Conservation (phyloP, 64 coral and sea anemone species). For the Astreopora myriophthalma region DNA sequence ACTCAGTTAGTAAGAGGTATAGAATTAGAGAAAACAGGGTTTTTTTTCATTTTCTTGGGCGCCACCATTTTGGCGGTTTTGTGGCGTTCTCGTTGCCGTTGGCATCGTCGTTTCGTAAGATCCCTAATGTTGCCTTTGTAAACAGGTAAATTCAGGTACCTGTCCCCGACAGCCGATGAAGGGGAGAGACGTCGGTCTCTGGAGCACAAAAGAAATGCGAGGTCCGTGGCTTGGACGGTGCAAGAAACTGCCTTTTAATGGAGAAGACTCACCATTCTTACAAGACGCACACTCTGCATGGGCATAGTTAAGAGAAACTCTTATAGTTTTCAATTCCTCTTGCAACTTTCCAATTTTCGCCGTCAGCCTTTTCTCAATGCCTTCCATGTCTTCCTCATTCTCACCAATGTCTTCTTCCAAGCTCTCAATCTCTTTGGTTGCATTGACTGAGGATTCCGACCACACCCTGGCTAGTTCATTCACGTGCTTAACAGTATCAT, state of each 20-base stretch:
- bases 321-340: not conserved
- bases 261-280: not conserved
- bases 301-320: not conserved
- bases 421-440: not conserved
- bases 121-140: no score
- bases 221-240: not conserved
- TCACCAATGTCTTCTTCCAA: not conserved
- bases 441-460: constrained; percentile 9
- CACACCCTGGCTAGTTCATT: constrained; percentile 23
- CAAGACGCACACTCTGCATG: not conserved
- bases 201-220: no score
- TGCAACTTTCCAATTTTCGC: not conserved
- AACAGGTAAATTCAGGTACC: no score
- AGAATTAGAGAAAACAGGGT: no score
- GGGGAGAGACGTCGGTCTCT: no score
- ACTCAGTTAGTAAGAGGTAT: no score
- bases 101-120: no score
- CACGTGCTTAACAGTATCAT: constrained; percentile 5
- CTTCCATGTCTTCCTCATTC: not conserved
- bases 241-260: not conserved
- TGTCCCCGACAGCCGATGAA: no score
- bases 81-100: no score
- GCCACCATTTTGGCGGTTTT: no score
- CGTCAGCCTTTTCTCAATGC: not conserved
- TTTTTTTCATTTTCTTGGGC: no score